phyloP scores from a whole-genome alignment of 2,797 vertebrate species.

The Gallirallus australis region DNA sequence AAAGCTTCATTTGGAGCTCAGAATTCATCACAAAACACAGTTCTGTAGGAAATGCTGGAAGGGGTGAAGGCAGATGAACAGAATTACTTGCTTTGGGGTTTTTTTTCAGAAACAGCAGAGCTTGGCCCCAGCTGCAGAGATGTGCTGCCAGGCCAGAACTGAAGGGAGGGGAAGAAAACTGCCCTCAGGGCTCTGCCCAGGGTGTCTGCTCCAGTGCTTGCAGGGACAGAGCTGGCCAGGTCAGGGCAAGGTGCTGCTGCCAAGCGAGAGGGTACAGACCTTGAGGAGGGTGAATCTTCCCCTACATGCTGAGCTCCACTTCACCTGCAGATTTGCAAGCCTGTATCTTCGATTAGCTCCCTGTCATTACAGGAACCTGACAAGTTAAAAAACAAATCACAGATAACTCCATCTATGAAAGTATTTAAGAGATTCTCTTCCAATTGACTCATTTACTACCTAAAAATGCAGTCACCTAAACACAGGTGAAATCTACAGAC shows the following conservation, averaged over 20 bases:
- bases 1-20: background rate
- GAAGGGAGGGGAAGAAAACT: background rate
- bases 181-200: background rate
- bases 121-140: background rate
- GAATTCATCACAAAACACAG: background rate
- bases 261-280: background rate
- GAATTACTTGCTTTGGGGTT: background rate
- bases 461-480: background rate
- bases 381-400: background rate
- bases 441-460: background rate
- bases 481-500: background rate
- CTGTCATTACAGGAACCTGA: background rate
- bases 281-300: background rate
- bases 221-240: background rate
- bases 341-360: background rate
- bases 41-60: background rate
- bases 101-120: background rate
- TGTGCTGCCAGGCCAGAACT: background rate
- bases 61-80: background rate
- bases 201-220: rapidly evolving
- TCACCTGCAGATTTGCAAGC: background rate
- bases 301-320: rapidly evolving
- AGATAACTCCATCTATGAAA: background rate
- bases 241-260: background rate
- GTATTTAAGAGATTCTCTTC: background rate